These are phyloP conservation scores for Sphaeramia orbicularis DNA, from an alignment of 2,797 vertebrate genomes.

Conservation along the genomic window DNA sequence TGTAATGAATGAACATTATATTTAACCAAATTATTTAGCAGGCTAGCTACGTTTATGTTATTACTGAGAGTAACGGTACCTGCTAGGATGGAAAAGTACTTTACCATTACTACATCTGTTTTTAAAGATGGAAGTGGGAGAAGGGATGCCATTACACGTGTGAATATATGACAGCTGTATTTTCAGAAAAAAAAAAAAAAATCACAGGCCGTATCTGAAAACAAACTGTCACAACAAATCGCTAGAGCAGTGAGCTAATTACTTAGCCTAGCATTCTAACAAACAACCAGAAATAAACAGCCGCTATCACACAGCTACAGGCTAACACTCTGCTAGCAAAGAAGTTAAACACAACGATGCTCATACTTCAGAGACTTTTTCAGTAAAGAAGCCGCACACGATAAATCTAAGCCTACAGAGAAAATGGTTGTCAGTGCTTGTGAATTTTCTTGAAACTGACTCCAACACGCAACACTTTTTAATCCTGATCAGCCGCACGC, in stretches of 20 bases:
- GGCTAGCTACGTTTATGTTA: no score
- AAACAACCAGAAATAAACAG: neutral
- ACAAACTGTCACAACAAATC: neutral
- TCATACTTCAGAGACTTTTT: neutral
- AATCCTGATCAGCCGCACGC: constrained; percentile 3
- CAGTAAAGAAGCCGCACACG: neutral
- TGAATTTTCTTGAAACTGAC: neutral
- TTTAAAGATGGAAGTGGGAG: neutral
- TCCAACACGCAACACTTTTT: neutral
- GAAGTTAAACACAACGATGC: neutral
- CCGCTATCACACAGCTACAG: constrained; percentile 21
- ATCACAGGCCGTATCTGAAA: neutral
- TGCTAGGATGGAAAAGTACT: neutral
- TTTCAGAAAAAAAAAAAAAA: neutral
- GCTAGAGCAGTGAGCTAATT: neutral
- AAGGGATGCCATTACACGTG: neutral
- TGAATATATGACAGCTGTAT: neutral
- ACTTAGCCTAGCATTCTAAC: constrained; percentile 18
- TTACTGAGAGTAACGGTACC: neutral
- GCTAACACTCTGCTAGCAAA: constrained; percentile 27
- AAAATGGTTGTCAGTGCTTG: neutral
- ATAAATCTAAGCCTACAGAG: neutral
- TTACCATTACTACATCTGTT: neutral
- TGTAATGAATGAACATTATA: no score
- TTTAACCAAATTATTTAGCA: no score